Base-by-base conservation (phyloP, 2,888 invertebrate genomes). In the Troglohyphantes excavatus region DNA sequence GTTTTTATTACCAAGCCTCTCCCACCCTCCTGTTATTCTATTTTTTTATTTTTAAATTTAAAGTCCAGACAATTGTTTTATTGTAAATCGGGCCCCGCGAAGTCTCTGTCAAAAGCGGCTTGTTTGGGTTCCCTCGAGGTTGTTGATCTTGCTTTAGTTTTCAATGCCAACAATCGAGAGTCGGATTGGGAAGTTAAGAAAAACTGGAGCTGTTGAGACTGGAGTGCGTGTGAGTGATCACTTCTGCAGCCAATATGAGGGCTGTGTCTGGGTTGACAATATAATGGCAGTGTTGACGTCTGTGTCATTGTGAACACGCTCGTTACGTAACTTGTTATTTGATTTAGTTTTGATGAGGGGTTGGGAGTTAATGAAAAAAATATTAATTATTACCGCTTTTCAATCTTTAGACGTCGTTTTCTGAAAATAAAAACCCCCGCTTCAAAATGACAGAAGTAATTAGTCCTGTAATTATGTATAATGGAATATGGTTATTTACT, bases 21-120 rank as follows among this genome's bases (percentile, higher is more conserved):
- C 46, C n/a, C 7, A 39, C 65, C 0, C 19, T 61, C 0, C 19
- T n/a, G 0, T 7, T 61, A 19, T 11, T n/a, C n/a, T n/a, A n/a
- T n/a, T n/a, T n/a, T n/a, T n/a, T n/a, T n/a, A n/a, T n/a, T n/a
- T n/a, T n/a, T n/a, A n/a, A n/a, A n/a, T n/a, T n/a, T n/a, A 61
- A 61, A 7, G 43, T 21, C 26, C 11, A 26, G 67, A 33, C 53
- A 78, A 72, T 76, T 76, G 72, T 86, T 86, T 86, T 86, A 78
- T 86, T 86, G n/a, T 68, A 26, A 39, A 76, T 78, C 68, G 59
- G 26, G 17, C 59, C 78, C n/a, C n/a, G n/a, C n/a, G 78, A 63
- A 27, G 63, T 27, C 46, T 33, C 70, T 59, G 70, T 70, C 59
- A 86, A 86, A 67, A n/a, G n/a, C n/a, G n/a, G n/a, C 23, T 61